Conservation (phyloP, 2,888 invertebrate species). For the Dorcus parallelipipedus region DNA sequence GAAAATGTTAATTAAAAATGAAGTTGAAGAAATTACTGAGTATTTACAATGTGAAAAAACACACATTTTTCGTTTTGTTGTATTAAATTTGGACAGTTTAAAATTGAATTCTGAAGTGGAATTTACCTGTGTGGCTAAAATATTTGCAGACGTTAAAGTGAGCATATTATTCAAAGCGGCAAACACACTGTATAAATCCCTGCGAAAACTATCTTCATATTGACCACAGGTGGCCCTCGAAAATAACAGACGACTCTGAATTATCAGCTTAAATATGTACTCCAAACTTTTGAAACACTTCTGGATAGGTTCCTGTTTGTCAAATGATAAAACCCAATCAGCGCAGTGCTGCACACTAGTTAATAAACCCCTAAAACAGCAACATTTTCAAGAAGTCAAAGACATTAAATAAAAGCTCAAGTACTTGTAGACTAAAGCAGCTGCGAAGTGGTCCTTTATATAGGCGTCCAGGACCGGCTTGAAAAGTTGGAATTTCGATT, state of each 20-base stretch:
- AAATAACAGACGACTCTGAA: constrained; percentile 81
- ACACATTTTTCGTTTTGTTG: too few relatives aligned
- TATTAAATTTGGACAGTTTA: too few relatives aligned
- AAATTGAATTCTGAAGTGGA: not conserved
- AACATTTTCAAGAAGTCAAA: not conserved
- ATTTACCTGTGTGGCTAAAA: constrained; percentile 71
- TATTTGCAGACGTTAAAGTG: constrained; percentile 62
- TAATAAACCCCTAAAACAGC: constrained; percentile 68
- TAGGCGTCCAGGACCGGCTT: constrained; percentile 92
- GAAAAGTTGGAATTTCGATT: constrained; percentile 90
- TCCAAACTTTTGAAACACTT: constrained; percentile 88
- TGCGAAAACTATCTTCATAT: constrained; percentile 81
- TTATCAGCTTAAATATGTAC: constrained; percentile 89
- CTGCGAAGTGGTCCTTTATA: constrained; percentile 91
- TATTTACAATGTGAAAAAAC: too few relatives aligned
- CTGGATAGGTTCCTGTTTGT: constrained; percentile 85
- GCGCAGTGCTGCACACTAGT: constrained; percentile 89
- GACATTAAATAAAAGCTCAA: constrained; percentile 32
- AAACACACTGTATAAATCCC: constrained; percentile 79
- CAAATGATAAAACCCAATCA: constrained; percentile 79
- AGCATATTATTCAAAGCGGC: constrained; percentile 76
- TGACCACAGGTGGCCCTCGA: constrained; percentile 84
- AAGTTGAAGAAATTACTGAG: too few relatives aligned
- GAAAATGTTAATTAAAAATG: too few relatives aligned
- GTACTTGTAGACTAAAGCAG: constrained; percentile 90